Conservation (phyloP, 1,140 invertebrate species). For the Aphelinus atriplicis region DNA sequence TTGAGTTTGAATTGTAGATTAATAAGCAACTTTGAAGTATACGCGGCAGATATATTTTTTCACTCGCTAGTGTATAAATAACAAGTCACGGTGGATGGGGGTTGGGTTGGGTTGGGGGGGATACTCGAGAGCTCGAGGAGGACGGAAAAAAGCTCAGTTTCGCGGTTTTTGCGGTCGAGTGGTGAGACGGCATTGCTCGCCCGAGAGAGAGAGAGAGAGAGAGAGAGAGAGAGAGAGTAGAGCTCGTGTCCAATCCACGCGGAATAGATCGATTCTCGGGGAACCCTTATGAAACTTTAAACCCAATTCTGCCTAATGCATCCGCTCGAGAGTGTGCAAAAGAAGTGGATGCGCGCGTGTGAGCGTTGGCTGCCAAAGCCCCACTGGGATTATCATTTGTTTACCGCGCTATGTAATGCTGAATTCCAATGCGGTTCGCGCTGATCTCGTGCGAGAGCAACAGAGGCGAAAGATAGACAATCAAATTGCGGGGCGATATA, state of each 20-base stretch:
- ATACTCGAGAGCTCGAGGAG: neutral
- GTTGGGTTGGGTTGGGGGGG: neutral
- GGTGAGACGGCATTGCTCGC: no score
- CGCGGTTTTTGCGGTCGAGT: neutral
- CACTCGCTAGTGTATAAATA: neutral
- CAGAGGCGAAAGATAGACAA: neutral
- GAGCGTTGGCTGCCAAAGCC: no score
- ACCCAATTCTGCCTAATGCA: slow-evolving; percentile 2
- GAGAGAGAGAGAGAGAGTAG: no score
- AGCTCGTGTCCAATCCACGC: no score
- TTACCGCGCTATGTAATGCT: neutral
- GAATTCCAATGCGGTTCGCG: neutral
- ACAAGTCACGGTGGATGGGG: neutral
- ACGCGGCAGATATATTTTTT: no score
- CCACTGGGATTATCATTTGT: neutral
- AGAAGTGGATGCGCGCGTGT: neutral
- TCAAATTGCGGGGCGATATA: no score
- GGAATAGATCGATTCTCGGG: neutral
- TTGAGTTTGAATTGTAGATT: no score
- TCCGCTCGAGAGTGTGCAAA: no score
- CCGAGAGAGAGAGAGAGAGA: no score
- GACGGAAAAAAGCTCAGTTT: neutral
- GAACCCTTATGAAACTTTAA: slow-evolving; percentile 15
- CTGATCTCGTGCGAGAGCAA: neutral
- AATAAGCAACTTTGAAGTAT: no score